These are phyloP conservation scores for Osmoderma eremita DNA, from an alignment of 2,888 invertebrate species.

Conservation along the genomic window DNA sequence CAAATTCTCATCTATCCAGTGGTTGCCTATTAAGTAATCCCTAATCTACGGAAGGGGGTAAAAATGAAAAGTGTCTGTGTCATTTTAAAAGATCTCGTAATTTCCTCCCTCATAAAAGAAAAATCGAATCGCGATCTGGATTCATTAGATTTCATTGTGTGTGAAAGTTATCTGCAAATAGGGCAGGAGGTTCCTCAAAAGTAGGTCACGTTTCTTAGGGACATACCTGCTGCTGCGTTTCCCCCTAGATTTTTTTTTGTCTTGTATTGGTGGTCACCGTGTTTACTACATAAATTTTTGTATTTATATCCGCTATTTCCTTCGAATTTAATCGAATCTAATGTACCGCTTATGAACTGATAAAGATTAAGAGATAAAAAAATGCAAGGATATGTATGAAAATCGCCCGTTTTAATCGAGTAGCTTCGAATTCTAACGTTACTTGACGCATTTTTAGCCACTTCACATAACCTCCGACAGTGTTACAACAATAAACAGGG, in stretches of 20 bases:
- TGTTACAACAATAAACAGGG: conserved; percentile 27
- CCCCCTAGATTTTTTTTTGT: conserved; percentile 49
- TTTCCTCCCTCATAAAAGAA: too few relatives aligned
- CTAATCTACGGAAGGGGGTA: neutral
- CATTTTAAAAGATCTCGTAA: too few relatives aligned
- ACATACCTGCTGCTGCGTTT: conserved; percentile 32
- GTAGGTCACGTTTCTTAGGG: conserved; percentile 56
- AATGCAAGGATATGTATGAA: conserved; percentile 24
- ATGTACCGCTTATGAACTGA: conserved; percentile 5
- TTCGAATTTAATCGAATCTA: neutral
- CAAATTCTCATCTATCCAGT: too few relatives aligned
- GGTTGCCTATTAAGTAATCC: neutral
- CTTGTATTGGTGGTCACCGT: conserved; percentile 50
- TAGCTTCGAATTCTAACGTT: neutral
- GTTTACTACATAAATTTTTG: conserved; percentile 42
- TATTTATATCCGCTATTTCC: conserved; percentile 44
- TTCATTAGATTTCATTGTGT: conserved; percentile 29
- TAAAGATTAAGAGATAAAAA: conserved; percentile 1
- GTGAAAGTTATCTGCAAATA: conserved; percentile 45
- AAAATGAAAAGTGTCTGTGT: neutral
- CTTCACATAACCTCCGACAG: conserved; percentile 33
- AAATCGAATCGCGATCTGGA: too few relatives aligned
- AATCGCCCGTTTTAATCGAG: neutral
- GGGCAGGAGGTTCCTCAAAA: conserved; percentile 48
- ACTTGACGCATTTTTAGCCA: conserved; percentile 27